Evolutionary conservation across 53 echinoderm and acorn worm genomes (phyloP), one percentile per base, ranked within the genome.

Genomic region (Hippasteria phrygiana): DNA sequence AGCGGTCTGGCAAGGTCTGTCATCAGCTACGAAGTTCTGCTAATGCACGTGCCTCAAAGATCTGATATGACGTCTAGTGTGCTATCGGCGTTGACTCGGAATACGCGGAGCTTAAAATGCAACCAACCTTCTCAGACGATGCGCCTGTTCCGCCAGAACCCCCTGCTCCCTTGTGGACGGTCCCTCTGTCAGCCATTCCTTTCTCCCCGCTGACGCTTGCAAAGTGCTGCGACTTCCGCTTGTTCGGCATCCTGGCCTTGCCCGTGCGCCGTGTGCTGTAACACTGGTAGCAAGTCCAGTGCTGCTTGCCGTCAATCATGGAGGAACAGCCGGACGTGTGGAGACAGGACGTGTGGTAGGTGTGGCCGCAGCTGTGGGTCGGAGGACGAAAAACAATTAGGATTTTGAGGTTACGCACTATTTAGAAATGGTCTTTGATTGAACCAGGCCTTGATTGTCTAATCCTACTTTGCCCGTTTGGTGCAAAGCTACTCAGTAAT

Each of bases 231-330:
- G 89, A 91, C 45, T 93, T 88, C 31, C 88, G 90, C 1, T 26
- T 71, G 29, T 72, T 82, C 39, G 72, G 70, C 9, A 56, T 20
- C 43, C 91, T 50, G 32, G 55, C 79, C 45, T 88, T 82, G n/a
- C 88, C 91, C 31, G 92, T 94, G 45, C 96, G 90, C 26, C 94
- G 83, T 6, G 93, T 90, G 40, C 90, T 95, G 81, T 91, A 94
- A 79, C 99, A 99, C 87, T 96, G 96, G 47, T 83, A 93, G 69
- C 99, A 99, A 11, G 93, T 94, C 99, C 99, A 99, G 87, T 99
- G 99, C 65, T 92, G 94, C 71, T 91, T 92, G 29, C 99, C 99
- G 4, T 99, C 99, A 43, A 99, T 92, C 90, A 96, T 91, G 65
- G 95, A 92, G 63, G 95, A 99, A 56, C 94, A 95, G 4, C 99